Percentiles rank a stretch among this genome's conserved stretches.
phyloP scores from a whole-genome alignment of 2,797 vertebrate genomes.

The Hippocampus kuda region DNA sequence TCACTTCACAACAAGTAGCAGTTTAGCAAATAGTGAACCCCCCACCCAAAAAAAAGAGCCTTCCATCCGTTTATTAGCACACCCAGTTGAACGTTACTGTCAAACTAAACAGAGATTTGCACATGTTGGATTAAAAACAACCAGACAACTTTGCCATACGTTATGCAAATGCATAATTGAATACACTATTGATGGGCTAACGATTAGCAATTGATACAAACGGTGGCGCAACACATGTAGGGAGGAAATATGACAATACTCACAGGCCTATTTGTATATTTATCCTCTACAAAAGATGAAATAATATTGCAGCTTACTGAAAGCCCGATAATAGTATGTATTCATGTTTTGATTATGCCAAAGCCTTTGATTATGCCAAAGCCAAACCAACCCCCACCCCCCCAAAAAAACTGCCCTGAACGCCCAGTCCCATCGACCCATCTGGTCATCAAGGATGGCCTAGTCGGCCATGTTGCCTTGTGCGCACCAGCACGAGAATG shows the following conservation, averaged over 20 bases:
- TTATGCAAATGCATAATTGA: background rate
- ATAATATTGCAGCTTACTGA: background rate
- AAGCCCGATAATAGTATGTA: no score
- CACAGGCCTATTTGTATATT: no score
- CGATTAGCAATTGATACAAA: background rate
- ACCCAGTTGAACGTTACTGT: background rate
- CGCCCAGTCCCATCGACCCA: constrained; percentile 49
- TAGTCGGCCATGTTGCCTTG: constrained; percentile 29
- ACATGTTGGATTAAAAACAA: no score
- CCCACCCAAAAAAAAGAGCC: no score
- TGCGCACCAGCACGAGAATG: constrained; percentile 24
- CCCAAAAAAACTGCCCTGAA: constrained; percentile 18
- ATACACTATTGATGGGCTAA: background rate
- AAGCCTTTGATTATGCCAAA: no score
- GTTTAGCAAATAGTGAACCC: background rate
- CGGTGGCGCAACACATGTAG: no score
- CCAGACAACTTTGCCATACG: no score
- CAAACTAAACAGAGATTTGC: background rate
- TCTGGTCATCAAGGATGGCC: constrained; percentile 46
- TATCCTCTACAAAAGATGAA: no score
- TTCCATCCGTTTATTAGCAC: no score
- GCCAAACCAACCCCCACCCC: constrained; percentile 42
- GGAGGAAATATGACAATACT: no score
- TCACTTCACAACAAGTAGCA: background rate
- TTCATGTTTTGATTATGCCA: background rate